Base-by-base conservation (phyloP, 2,797 vertebrate species). In the Heteromormyrus szaboi region DNA sequence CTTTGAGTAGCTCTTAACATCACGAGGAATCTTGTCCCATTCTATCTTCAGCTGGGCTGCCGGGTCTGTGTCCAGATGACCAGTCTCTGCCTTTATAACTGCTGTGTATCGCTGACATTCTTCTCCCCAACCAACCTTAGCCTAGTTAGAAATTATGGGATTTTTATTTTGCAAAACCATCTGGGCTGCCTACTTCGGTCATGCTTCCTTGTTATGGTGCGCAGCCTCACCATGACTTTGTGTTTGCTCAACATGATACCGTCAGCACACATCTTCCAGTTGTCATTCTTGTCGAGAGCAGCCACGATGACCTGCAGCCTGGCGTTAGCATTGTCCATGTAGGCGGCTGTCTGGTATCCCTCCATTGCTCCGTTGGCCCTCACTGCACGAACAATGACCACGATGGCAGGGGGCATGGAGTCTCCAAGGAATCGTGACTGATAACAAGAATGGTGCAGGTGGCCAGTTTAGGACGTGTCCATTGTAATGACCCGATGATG, bases 221-320 rank as follows among this genome's bases (percentile, higher is more conserved):
- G 19, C 5, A 0, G 48, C 88, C 95, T 96, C 95, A 98, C 97
- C 89, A 17, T 90, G 87, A 95, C 94, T 95, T 97, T 97, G 92
- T 97, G 95, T 89, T 90, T 2, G 92, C 96, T 97, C 90, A 96
- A 92, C 87, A 96, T 87, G 46, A 95, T 89, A 53, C 93, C 95
- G 89, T 97, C 96, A 76, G 94, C 95, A 90, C 96, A 97, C 87
- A 97, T 91, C 91, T 94, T 96, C 95, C 95, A 97, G 89, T 95
- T 94, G 93, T 96, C 93, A 14, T 91, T 91, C 65, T 95, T 94
- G 19, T 92, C 92, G 50, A 97, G 93, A 88, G 96, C 95, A 90
- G 95, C 95, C 51, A 96, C 48, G 88, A 96, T 95, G 1, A 97
- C 11, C 92, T 98, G 97, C 33, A 97, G 0, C 91, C 94, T 95